Evolutionary conservation across 2,797 vertebrate species (phyloP).

Genomic region (Benthosema pterotum): DNA sequence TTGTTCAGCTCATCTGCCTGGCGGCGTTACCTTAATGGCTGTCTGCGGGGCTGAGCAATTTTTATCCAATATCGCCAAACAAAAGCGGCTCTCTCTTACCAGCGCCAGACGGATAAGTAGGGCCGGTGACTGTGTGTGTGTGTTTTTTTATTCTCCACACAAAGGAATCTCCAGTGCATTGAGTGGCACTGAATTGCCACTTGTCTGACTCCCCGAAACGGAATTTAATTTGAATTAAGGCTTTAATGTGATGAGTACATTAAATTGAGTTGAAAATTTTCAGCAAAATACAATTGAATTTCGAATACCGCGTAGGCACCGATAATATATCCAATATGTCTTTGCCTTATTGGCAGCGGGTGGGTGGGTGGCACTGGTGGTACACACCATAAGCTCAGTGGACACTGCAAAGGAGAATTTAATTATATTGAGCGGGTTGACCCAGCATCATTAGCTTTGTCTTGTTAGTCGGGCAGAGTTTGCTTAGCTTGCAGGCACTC

Average conservation of each 20-base stretch:
- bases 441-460: neutral
- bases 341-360: conserved; percentile 8
- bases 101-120: conserved; percentile 25
- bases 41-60: conserved; percentile 72
- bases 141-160: conserved; percentile 66
- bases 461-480: conserved; percentile 8
- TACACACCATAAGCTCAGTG: neutral
- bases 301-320: conserved; percentile 4
- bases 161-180: conserved; percentile 50
- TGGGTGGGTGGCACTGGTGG: conserved; percentile 7
- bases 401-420: conserved; percentile 12
- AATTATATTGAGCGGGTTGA: conserved; percentile 14
- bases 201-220: conserved; percentile 37
- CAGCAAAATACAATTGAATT: conserved; percentile 21
- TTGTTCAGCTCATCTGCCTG: conserved; percentile 71
- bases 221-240: conserved; percentile 14
- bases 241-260: conserved; percentile 10
- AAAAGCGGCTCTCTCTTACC: conserved; percentile 55
- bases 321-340: too few relatives aligned
- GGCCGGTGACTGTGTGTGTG: neutral
- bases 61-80: conserved; percentile 71
- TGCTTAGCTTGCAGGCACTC: conserved; percentile 12
- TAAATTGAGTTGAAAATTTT: conserved; percentile 12
- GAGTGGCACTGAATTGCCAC: conserved; percentile 61
- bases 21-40: conserved; percentile 74